Evolutionary conservation across 2,797 vertebrate species (phyloP), one percentile per base, ranked within the genome.

Genomic region (Dendrocincla tyrannina): DNA sequence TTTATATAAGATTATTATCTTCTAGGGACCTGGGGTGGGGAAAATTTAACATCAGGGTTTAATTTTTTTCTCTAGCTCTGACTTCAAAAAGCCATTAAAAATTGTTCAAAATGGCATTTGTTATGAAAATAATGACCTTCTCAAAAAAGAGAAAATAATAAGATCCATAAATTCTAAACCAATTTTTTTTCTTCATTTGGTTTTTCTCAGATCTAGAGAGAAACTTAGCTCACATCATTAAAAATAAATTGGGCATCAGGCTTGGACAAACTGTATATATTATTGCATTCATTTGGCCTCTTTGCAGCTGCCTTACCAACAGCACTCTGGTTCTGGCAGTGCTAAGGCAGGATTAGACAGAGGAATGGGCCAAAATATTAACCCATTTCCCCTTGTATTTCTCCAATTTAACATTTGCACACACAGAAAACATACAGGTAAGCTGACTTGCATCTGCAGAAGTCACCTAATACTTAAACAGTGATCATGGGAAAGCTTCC

Each of bases 11-110:
- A 60, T 49, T 69, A 33, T 55, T 87, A 87, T 70, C 18, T 49
- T 85, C 10, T 22, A 62, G 16, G 4, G 19, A 39, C 22, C 9
- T 17, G 14, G 9, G 5, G 7, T 7, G 2, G 2, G 1, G 2
- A 13, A 17, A 41, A 41, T n/a, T 42, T 42, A 79, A 35, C 24
- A 72, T 18, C 3, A 69, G 4, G 5, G 22, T 63, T 68, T 37
- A 32, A 32, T 30, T 19, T 60, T 58, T 74, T 60, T 30, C 32
- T 44, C 22, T 49, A 78, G 6, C 39, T 79, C 49, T 59, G 28
- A 53, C 32, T 42, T 47, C 22, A 35, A 67, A 60, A 53, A 60
- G 5, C 5, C 32, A 56, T 74, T 60, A 2, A 52, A 75, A 58
- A 8, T 20, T 37, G 8, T 42, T 39, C 7, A 8, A 64, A 69